Conservation (phyloP, 1,140 invertebrate genomes). For the Bombus turneri region DNA sequence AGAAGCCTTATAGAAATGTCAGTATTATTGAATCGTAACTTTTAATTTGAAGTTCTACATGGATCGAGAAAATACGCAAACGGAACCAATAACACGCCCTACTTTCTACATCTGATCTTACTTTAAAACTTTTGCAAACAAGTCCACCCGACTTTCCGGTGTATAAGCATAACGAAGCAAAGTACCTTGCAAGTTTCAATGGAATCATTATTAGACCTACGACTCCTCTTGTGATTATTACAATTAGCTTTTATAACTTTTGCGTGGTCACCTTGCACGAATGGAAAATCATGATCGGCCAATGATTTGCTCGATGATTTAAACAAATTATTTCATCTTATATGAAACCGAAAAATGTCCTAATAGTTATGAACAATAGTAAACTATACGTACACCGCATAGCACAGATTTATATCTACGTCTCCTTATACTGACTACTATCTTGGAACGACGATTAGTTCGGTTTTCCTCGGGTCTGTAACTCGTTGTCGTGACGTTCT, state of each 20-base stretch:
- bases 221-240: too few relatives aligned
- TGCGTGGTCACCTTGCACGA: too few relatives aligned
- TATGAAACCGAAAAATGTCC: background rate
- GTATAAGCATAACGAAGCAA: background rate
- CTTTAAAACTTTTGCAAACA: constrained; percentile 8
- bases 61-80: constrained; percentile 11
- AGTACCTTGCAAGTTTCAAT: background rate
- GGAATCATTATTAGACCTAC: background rate
- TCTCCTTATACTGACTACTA: too few relatives aligned
- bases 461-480: background rate
- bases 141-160: background rate
- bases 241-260: too few relatives aligned
- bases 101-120: constrained; percentile 16
- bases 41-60: constrained; percentile 21
- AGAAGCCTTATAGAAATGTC: background rate
- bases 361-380: too few relatives aligned
- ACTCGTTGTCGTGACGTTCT: constrained; percentile 49
- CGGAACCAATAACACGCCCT: constrained; percentile 5
- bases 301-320: too few relatives aligned
- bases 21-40: constrained; percentile 18
- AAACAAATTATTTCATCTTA: too few relatives aligned
- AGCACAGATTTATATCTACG: too few relatives aligned
- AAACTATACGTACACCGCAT: too few relatives aligned
- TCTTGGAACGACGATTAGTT: background rate
- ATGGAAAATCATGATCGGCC: too few relatives aligned